These are phyloP conservation scores for Balaeniceps rex DNA, from an alignment of 2,113 vertebrate species.

Conservation along the genomic window DNA sequence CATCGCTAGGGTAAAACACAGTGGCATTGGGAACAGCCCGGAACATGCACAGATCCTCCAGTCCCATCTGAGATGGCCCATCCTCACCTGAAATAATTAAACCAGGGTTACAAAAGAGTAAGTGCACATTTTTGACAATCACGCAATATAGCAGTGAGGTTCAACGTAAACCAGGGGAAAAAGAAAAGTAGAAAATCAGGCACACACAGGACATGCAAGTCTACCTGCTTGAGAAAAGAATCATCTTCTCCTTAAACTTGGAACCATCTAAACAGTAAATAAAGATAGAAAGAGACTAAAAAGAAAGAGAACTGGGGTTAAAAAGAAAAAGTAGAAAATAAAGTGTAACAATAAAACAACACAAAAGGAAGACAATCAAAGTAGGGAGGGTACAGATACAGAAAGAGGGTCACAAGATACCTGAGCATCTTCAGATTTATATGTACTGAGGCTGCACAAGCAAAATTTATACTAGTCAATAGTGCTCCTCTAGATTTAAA, in stretches of 20 bases:
- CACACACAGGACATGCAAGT: conserved; percentile 64
- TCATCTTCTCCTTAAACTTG: conserved; percentile 66
- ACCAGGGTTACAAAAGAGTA: not conserved
- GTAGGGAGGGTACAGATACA: not conserved
- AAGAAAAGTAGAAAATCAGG: conserved; percentile 15
- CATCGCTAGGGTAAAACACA: conserved; percentile 92
- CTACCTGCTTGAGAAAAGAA: conserved; percentile 69
- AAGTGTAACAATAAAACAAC: conserved; percentile 11
- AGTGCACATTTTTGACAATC: not conserved
- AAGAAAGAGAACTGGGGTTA: conserved; percentile 65
- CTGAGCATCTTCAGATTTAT: not conserved
- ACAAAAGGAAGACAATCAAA: conserved; percentile 6
- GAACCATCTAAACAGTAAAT: conserved; percentile 65
- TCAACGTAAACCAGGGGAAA: not conserved
- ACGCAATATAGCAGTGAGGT: not conserved
- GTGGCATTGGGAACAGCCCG: conserved; percentile 85
- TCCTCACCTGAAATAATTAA: conserved; percentile 83
- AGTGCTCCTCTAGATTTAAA: not conserved
- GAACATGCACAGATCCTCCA: conserved; percentile 92
- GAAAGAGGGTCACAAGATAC: not conserved
- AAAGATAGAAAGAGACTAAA: conserved; percentile 69
- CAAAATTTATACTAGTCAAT: not conserved
- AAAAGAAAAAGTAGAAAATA: conserved; percentile 43
- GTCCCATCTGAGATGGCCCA: conserved; percentile 91
- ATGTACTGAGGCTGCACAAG: not conserved